Base-by-base conservation (phyloP, 2,888 invertebrate species). In the Syritta pipiens region DNA sequence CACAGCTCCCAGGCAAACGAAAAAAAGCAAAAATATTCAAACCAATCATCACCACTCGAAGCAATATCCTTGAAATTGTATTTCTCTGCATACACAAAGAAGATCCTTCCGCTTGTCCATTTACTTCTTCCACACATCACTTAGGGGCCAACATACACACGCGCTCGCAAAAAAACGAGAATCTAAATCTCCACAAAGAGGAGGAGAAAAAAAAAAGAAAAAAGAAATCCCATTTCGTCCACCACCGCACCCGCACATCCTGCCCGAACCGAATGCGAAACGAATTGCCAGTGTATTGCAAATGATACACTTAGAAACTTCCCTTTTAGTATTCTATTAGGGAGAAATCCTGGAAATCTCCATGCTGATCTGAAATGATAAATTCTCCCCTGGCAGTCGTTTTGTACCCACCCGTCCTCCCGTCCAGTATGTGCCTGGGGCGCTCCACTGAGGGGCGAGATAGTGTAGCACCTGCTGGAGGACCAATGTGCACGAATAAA, bases 311-410 rank as follows among this genome's bases (percentile, higher is more conserved):
- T 77, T 67, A 32, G 63, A 77, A 72, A 71, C 65, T 65, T 32
- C 65, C n/a, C 60, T 72, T 59, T 77, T 65, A 60, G 77, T 60
- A 77, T 77, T 77, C 77, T 67, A 77, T 72, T 72, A 65, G 40
- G 42, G 14, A 57, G 40, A 59, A 77, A 72, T 72, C 71, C 76
- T 60, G 65, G 14, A 69, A 71, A 77, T 77, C 77, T 77, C 77
- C 71, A 60, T 71, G 63, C 77, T 71, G 77, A 77, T 77, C 71
- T 77, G 40, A 77, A 77, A 77, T 77, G 77, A 71, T 77, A 77
- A 77, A 77, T 77, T 65, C 59, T 77, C 71, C 77, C 77, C 14
- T 77, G 77, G 71, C 71, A 71, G 59, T 71, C 77, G 65, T 77
- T 71, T 71, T 65, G 59, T 53, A 53, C 24, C 60, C 72, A 51